Base-by-base conservation (phyloP, 1,140 invertebrate species). In the Orius insidiosus region DNA sequence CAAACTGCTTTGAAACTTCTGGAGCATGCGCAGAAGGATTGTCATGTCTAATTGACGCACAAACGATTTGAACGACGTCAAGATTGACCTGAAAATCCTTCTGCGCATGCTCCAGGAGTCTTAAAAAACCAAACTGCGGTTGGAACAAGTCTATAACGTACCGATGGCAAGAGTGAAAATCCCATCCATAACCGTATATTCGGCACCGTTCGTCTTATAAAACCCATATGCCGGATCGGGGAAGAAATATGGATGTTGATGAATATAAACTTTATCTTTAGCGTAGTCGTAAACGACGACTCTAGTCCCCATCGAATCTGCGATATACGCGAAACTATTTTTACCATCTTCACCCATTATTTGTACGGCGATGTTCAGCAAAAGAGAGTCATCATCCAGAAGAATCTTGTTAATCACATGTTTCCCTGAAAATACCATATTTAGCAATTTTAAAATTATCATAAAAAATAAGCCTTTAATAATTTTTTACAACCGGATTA, bases 111-210 rank as follows among this genome's bases (percentile, higher is more conserved):
- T 8, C 32, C 32, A 8, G 32, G n/a, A 34, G n/a, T 7, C n/a
- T 8, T n/a, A 7, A 39, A 7, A 39, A 39, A 39, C 7, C 8
- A 34, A 34, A 8, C 32, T 7, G 32, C 32, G 32, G 32, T n/a
- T 34, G 13, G 11, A 11, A 18, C 2, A 14, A 35, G n/a, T 34
- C n/a, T 8, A 34, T 7, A 37, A 37, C n/a, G 16, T 33, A 48
- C 47, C 47, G 8, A 54, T 34, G 5, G 47, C 49, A 7, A 51
- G 8, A 16, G 35, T 40, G 41, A 54, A 54, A 3, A 54, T 8
- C 9, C 53, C 53, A 47, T 54, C 53, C 40, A 40, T 52, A 11
- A 51, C 43, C 9, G 49, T 49, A 37, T 52, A 52, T 18, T 46
- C 46, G 2, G 34, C 30, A 10, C 47, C 47, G 7, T 46, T 51